Conservation (phyloP, 2,888 invertebrate genomes). For the Nephrotoma flavescens region DNA sequence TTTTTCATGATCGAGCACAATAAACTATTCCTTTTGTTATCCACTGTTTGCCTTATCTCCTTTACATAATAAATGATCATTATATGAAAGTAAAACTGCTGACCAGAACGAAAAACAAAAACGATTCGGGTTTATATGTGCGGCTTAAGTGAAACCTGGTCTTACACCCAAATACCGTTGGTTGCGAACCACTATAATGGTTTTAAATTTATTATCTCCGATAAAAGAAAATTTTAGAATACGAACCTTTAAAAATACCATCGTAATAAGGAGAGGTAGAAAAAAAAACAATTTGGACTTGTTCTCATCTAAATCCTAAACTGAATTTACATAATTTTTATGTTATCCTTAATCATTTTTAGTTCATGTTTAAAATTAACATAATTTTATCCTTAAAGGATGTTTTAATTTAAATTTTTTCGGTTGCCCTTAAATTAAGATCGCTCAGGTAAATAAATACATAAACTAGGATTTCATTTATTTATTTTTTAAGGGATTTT, state of each 20-base stretch:
- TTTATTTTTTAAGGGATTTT: background rate
- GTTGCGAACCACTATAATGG: too few relatives aligned
- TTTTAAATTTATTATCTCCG: too few relatives aligned
- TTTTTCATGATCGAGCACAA: background rate
- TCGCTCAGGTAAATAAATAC: background rate
- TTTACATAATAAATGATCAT: background rate
- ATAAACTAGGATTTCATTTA: background rate
- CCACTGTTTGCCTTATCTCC: background rate
- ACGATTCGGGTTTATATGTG: background rate
- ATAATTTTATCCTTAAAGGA: background rate
- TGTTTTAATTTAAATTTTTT: background rate
- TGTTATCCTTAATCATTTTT: background rate
- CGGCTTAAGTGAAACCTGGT: too few relatives aligned
- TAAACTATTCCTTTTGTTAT: background rate
- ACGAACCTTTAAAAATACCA: background rate
- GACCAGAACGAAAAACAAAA: background rate
- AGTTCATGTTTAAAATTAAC: background rate
- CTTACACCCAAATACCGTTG: too few relatives aligned
- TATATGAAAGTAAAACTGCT: background rate
- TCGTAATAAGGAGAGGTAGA: background rate
- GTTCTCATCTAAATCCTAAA: background rate
- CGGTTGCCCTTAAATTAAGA: background rate
- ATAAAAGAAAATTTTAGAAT: too few relatives aligned
- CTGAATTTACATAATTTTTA: background rate
- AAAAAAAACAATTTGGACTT: background rate